phyloP scores from a whole-genome alignment of 2,113 vertebrate species.

The Chelonoidis abingdonii region DNA sequence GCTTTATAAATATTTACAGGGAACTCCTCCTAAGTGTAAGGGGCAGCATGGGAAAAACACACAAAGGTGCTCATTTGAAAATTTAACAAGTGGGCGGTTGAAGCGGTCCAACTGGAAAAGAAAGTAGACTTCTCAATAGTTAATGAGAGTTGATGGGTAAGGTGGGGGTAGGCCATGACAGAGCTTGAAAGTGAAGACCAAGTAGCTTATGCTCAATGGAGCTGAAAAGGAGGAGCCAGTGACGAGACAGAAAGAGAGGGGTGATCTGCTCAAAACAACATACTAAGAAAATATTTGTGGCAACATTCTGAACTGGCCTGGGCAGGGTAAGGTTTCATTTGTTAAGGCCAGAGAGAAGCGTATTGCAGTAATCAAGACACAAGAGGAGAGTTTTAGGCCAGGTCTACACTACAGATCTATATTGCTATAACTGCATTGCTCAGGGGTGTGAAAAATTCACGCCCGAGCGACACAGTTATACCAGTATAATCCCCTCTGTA shows the following conservation, averaged over 20 bases:
- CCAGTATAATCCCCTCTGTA: too few species aligned
- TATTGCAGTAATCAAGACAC: background rate
- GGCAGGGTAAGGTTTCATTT: background rate
- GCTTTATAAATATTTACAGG: too few species aligned
- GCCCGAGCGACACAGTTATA: too few species aligned
- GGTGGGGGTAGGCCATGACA: too few species aligned
- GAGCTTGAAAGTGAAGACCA: background rate
- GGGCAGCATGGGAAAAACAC: too few species aligned
- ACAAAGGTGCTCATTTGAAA: too few species aligned
- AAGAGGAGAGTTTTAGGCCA: background rate
- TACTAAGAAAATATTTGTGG: background rate
- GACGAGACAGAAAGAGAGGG: background rate
- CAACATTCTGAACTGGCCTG: background rate
- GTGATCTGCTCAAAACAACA: background rate
- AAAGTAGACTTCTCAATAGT: background rate
- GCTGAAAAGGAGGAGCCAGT: background rate
- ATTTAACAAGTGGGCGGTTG: background rate
- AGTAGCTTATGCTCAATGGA: background rate
- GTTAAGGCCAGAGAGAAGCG: background rate
- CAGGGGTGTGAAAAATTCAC: too few species aligned
- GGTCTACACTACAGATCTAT: too few species aligned
- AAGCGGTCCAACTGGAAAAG: background rate
- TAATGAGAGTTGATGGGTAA: background rate
- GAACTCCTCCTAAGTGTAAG: too few species aligned
- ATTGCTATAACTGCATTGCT: too few species aligned